phyloP scores from a whole-genome alignment of 2,797 vertebrate genomes.

The Platyrinchus mystaceus region DNA sequence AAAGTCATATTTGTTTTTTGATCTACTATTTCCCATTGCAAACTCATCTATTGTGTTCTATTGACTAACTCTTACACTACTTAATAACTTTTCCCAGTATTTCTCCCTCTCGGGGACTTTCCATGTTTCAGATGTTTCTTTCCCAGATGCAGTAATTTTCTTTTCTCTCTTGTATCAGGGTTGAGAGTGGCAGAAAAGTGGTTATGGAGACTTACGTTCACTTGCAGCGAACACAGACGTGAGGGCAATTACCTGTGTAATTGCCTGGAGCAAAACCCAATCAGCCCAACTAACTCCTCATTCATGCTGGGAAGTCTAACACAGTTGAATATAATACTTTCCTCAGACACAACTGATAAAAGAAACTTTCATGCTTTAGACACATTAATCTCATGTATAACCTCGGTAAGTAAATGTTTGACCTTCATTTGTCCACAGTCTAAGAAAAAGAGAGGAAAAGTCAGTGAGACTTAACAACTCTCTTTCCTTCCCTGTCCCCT shows the following conservation, averaged over 20 bases:
- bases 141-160: background rate
- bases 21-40: background rate
- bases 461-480: background rate
- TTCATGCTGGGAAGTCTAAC: background rate
- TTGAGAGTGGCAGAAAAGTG: background rate
- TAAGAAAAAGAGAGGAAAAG: background rate
- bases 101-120: background rate
- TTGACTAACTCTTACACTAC: background rate
- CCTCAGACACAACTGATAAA: background rate
- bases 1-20: background rate
- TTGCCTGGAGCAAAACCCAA: background rate
- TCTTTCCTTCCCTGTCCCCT: background rate
- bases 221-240: background rate
- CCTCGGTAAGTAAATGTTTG: background rate
- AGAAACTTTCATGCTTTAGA: background rate
- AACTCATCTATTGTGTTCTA: background rate
- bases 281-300: background rate
- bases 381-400: background rate
- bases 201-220: background rate
- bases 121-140: background rate
- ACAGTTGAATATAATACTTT: background rate
- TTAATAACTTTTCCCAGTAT: background rate
- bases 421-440: background rate
- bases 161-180: background rate
- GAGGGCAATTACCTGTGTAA: background rate